These are phyloP conservation scores for Dicerorhinus sumatrensis DNA, from an alignment of 2,113 vertebrate genomes.

Conservation along the genomic window DNA sequence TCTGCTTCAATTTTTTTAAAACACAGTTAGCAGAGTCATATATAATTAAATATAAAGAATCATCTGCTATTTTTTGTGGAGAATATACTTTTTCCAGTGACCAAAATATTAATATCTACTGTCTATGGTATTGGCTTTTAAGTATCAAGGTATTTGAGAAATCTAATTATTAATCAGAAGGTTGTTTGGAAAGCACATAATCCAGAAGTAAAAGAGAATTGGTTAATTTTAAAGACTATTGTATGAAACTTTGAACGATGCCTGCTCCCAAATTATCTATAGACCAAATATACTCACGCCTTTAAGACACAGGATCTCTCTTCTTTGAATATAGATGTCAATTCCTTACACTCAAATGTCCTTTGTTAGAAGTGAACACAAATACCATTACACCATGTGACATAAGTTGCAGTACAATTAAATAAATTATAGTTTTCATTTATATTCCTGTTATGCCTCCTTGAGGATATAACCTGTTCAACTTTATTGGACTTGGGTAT, in stretches of 20 bases:
- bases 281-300: not conserved
- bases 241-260: not conserved
- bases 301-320: not conserved
- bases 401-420: not conserved
- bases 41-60: slow-evolving; percentile 36
- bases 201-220: not conserved
- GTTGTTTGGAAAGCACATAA: not conserved
- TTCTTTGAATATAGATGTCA: not conserved
- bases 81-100: not conserved
- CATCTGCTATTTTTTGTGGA: not conserved
- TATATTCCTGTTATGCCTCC: not conserved
- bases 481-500: not conserved
- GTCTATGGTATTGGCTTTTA: not conserved
- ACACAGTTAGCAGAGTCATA: not conserved
- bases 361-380: slow-evolving; percentile 37
- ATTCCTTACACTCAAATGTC: not conserved
- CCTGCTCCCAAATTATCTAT: not conserved
- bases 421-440: slow-evolving; percentile 6
- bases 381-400: not conserved
- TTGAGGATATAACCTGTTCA: not conserved
- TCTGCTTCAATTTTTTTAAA: not conserved
- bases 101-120: slow-evolving; percentile 20
- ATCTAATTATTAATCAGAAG: not conserved
- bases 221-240: slow-evolving; percentile 21
- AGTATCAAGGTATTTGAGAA: not conserved